Base-by-base conservation (phyloP, 1,140 invertebrate genomes). In the Drosophila neocordata region DNA sequence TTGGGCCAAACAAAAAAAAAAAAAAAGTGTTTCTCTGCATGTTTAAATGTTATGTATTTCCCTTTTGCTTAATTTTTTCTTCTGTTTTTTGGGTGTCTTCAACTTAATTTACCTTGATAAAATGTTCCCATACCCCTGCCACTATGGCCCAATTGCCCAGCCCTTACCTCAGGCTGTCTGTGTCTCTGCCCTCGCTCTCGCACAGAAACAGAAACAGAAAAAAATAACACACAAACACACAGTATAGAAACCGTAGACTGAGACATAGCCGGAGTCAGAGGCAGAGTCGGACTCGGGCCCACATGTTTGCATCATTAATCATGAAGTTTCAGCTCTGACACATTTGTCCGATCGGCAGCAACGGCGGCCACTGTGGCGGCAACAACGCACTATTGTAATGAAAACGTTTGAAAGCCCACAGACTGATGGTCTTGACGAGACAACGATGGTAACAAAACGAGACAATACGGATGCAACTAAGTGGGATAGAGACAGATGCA, bases 261-360 rank as follows among this genome's bases (percentile, higher is more conserved):
- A 68, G 58, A 31, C 67, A 66, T 64, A 44, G 68, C 51, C 69
- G 51, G 37, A 71, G 56, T 75, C 68, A 51, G 51, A 81, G 69
- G 34, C 70, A 52, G 63, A 73, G 62, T 34, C 77, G 31, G 63
- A 67, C 55, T 57, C 77, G 69, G 75, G 84, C 84, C 84, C 84
- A 89, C 84, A 88, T 88, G 84, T 73, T 88, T 77, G 84, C 84
- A 88, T 88, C 84, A 88, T 88, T 88, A 88, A 88, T 88, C 84
- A 88, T 88, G 84, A 88, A 77, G 79, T 83, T 88, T 88, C 84
- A 88, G 80, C 84, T 83, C 84, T 84, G 84, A 89, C 84, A 89
- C 84, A 84, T 88, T 88, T 88, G 84, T 72, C 84, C 84, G 84
- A 88, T 84, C 83, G 78, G 84, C 82, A 70, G 82, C 80, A 69